Conservation (phyloP, 2,888 invertebrate species). For the Mechanitis mazaeus region DNA sequence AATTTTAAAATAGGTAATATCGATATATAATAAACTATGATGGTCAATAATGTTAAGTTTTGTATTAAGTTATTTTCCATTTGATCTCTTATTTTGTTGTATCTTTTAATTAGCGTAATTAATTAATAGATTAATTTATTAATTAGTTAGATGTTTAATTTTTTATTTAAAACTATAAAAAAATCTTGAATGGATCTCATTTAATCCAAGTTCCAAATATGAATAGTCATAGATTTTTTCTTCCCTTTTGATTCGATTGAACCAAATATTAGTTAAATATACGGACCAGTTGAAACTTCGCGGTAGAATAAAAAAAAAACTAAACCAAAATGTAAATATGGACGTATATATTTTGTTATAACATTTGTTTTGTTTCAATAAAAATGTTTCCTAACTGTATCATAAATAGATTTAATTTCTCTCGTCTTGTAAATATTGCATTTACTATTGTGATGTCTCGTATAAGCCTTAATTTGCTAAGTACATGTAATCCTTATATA, state of each 20-base stretch:
- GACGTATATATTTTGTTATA: constrained; percentile 44
- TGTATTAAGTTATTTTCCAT: constrained; percentile 61
- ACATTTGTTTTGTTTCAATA: constrained; percentile 51
- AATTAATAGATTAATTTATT: constrained; percentile 64
- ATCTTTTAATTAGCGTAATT: constrained; percentile 54
- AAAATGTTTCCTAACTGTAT: constrained; percentile 43
- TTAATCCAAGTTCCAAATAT: constrained; percentile 71
- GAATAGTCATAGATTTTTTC: constrained; percentile 61
- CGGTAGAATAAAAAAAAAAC: constrained; percentile 10
- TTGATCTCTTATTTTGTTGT: constrained; percentile 71
- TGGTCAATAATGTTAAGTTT: constrained; percentile 65
- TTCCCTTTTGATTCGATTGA: constrained; percentile 50
- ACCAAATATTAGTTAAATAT: constrained; percentile 72
- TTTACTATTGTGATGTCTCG: constrained; percentile 67
- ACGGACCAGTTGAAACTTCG: constrained; percentile 13
- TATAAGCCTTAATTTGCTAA: constrained; percentile 49
- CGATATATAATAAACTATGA: constrained; percentile 22
- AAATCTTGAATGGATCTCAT: constrained; percentile 60
- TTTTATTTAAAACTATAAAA: constrained; percentile 40
- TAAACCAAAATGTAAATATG: constrained; percentile 25
- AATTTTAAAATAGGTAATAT: constrained; percentile 10
- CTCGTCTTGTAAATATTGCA: constrained; percentile 67
- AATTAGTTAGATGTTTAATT: constrained; percentile 39
- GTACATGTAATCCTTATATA: constrained; percentile 62
- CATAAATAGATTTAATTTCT: constrained; percentile 43